phyloP scores from a whole-genome alignment of 2,113 vertebrate species.

The Oryzias woworae region DNA sequence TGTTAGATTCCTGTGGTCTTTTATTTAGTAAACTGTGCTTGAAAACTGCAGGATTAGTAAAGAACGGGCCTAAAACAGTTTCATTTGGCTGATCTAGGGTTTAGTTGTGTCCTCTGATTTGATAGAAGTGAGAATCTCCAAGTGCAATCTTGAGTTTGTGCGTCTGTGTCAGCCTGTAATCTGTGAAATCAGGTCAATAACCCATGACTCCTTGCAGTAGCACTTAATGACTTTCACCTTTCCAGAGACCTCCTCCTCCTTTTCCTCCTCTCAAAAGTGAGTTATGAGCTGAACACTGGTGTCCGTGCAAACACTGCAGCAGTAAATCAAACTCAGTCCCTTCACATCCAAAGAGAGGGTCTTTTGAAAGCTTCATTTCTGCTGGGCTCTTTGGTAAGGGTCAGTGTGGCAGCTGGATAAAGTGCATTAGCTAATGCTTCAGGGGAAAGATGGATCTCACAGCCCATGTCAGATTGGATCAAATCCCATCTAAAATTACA shows the following conservation, averaged over 20 bases:
- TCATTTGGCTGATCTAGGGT: neutral
- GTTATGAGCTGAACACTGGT: neutral
- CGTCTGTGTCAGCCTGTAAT: conserved; percentile 28
- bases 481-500: neutral
- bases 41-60: no score
- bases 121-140: no score
- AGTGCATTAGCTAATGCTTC: no score
- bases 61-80: no score
- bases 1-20: no score
- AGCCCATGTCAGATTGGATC: neutral
- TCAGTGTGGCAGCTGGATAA: no score
- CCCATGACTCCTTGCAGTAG: conserved; percentile 56
- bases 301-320: neutral
- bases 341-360: neutral
- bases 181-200: conserved; percentile 65
- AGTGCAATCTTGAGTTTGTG: conserved; percentile 2
- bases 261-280: neutral
- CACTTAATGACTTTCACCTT: conserved; percentile 74
- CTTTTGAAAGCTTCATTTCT: no score
- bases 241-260: conserved; percentile 19
- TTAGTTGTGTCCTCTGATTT: neutral
- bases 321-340: neutral
- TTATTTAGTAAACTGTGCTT: no score
- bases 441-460: neutral
- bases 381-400: no score